Base-by-base conservation (phyloP, 2,888 invertebrate species). In the Pterobdella sp. region DNA sequence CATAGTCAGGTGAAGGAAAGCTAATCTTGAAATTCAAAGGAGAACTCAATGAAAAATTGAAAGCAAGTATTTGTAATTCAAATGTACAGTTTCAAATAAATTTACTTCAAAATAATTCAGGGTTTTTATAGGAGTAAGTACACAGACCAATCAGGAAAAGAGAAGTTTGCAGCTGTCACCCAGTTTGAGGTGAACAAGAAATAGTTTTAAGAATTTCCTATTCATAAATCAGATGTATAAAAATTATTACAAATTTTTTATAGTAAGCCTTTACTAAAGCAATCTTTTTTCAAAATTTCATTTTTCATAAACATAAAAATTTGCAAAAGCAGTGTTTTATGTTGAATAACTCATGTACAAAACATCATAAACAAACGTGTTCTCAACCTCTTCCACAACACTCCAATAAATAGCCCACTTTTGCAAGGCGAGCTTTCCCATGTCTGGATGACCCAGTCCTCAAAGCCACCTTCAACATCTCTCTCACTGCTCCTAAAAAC, bases 101-200 rank as follows among this genome's bases (percentile, higher is more conserved):
- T 22, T 22, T 14, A 42, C 49, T 14, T 22, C 22, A 42, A 42
- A 42, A 42, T 22, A 42, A 42, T 22, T 14, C 60, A 56, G 60
- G 94, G 94, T n/a, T 89, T 94, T 77, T 95, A 94, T 84, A 88
- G 93, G 70, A 93, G 91, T 85, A 93, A 92, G 86, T 93, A 93
- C 84, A 84, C 82, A 3, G 83, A 83, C 42, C 80, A 89, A 34
- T 84, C 86, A 70, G 93, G 92, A 14, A 90, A 90, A 77, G 90
- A 90, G 81, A 87, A 90, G 72, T 90, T 89, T 81, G 91, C 90
- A 42, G 89, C 91, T 34, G 87, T 90, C 0, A 92, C 92, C 0
- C 92, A 93, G 82, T 93, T 92, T 82, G 85, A 85, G 81, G 83
- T 83, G 75, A 73, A 66, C 3, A 4, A 10, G 42, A 42, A 4